phyloP scores from a whole-genome alignment of 2,113 vertebrate genomes.

The Asarcornis scutulata region DNA sequence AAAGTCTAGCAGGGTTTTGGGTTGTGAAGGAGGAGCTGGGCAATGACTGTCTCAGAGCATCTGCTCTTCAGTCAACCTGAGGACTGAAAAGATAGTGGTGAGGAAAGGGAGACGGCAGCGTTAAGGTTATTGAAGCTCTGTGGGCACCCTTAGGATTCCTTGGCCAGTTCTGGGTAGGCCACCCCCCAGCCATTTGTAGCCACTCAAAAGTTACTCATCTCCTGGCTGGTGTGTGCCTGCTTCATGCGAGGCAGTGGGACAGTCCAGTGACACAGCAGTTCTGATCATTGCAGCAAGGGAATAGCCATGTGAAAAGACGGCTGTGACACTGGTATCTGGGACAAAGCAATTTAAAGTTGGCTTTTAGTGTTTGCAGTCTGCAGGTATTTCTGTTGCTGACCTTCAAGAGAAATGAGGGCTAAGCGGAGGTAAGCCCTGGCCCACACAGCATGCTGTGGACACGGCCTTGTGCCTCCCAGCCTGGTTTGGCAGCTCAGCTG shows the following conservation, averaged over 20 bases:
- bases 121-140: neutral
- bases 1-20: accelerated
- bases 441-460: neutral
- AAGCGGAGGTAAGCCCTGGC: neutral
- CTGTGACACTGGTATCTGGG: neutral
- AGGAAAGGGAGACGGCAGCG: neutral
- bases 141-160: neutral
- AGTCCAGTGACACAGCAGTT: neutral
- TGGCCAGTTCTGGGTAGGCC: neutral
- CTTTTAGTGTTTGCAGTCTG: neutral
- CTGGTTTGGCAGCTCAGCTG: neutral
- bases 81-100: neutral
- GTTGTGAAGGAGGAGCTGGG: neutral
- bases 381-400: neutral
- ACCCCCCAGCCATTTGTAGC: neutral
- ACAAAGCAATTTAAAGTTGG: neutral
- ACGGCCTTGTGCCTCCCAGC: neutral
- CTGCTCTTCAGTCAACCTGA: neutral
- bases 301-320: neutral
- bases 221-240: accelerated
- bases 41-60: too few species aligned
- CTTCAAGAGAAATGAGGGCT: neutral
- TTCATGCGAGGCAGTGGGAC: neutral
- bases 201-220: neutral
- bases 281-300: neutral